Base-by-base conservation (phyloP, 35 echinoderm and acorn worm species). In the Apostichopus japonicus region DNA sequence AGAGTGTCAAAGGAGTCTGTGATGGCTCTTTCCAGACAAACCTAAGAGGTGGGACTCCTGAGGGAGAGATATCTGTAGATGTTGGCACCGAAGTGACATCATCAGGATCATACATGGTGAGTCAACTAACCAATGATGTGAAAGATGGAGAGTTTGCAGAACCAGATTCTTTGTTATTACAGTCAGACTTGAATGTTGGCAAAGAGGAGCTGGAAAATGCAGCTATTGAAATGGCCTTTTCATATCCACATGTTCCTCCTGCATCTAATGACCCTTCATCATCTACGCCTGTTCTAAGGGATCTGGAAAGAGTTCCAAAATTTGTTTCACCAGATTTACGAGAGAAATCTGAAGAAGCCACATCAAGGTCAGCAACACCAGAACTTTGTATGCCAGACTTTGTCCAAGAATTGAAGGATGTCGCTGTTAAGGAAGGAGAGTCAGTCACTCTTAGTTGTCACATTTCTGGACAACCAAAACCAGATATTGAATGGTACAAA, bases 401-500 rank as follows among this genome's bases (percentile, higher is more conserved):
- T 80, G 78, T 94, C 8, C 76, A 99, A 67, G 87, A 73, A 54
- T 82, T 99, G 61, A 52, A 93, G 71, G 84, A 94, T 86, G 79
- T 93, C 56, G 70, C 90, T 77, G 94, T 96, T 75, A 72, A 89
- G 54, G 97, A 96, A 75, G 97, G 97, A 77, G 97, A 96, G 25
- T 61, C 75, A 24, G 97, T 93, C 14, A 92, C 95, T 8, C 92
- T 99, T 16, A 87, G 94, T 56, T 99, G 95, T 86, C 87, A 95
- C 56, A 90, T 96, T 87, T 77, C 79, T 65, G 97, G 97, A 25
- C 55, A 93, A 7, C 96, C 96, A 65, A 24, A 54, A 16, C 97
- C 97, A 23, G 79, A 90, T 17, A 55, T 99, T 5, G 75, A 77
- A n/a, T 99, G 97, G 97, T 96, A 78, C 67, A 99, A 96, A 59